phyloP scores from a whole-genome alignment of 2,888 invertebrate genomes.

The Tipula confusa region DNA sequence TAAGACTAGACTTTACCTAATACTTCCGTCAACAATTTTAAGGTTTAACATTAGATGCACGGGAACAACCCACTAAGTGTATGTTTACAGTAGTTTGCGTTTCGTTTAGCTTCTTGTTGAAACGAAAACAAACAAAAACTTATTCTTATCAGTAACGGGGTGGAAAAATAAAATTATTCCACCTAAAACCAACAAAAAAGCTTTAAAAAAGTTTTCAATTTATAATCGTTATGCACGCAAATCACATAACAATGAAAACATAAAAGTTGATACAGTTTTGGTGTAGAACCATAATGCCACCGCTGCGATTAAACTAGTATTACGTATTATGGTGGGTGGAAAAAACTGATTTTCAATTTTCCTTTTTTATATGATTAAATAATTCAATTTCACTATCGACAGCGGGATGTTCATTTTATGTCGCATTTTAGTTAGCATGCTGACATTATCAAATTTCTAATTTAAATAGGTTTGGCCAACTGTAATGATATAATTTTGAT shows the following conservation, averaged over 20 bases:
- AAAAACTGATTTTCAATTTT: neutral
- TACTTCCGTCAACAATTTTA: neutral
- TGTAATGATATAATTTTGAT: no score
- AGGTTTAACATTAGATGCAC: neutral
- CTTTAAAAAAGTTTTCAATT: conserved; percentile 21
- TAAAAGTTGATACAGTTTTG: neutral
- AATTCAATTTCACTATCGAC: neutral
- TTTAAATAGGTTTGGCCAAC: no score
- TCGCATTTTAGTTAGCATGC: no score
- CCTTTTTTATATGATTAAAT: neutral
- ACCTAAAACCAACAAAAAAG: neutral
- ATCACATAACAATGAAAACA: neutral
- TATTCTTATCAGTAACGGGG: neutral
- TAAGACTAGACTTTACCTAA: neutral
- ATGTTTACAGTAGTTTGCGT: neutral
- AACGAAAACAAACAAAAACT: neutral
- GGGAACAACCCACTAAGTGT: neutral
- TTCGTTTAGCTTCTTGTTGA: neutral
- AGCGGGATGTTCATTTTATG: neutral
- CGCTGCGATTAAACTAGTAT: neutral
- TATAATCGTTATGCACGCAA: conserved; percentile 12
- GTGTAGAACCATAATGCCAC: neutral
- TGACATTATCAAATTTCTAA: no score
- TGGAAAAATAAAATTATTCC: neutral
- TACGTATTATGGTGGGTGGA: neutral